A percentile compares a stretch with the other conserved stretches of the same genome.
Evolutionary conservation across 2,797 vertebrate genomes (phyloP).

Genomic region (Bradypus variegatus): DNA sequence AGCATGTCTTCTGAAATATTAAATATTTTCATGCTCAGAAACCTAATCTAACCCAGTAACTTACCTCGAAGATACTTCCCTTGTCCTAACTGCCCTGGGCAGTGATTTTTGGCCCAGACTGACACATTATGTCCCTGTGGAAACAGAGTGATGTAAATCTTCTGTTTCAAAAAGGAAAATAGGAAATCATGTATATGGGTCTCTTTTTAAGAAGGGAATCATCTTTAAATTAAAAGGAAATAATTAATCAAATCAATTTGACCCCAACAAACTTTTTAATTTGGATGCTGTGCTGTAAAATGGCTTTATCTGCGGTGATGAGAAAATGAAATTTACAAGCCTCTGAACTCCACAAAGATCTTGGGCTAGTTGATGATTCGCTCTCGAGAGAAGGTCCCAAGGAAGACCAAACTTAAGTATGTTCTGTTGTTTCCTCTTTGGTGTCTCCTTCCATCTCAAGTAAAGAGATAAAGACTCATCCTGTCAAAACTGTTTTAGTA

Average conservation of each 20-base stretch:
- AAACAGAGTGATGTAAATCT: background rate
- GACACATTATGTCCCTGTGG: background rate
- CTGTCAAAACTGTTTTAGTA: background rate
- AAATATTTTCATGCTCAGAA: background rate
- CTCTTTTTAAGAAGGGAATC: background rate
- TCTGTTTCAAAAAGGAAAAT: background rate
- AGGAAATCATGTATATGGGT: background rate
- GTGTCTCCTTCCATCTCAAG: background rate
- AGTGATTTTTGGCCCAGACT: background rate
- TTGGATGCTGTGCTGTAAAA: background rate
- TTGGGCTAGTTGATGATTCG: too few species aligned
- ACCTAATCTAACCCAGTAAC: background rate
- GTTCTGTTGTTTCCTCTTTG: background rate
- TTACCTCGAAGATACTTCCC: background rate
- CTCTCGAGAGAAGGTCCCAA: background rate
- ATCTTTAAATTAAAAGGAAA: background rate
- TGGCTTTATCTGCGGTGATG: background rate
- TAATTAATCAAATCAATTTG: background rate
- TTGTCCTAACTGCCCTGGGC: background rate
- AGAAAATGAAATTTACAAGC: background rate
- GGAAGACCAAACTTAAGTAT: background rate
- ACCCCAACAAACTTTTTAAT: background rate
- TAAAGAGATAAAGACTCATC: background rate
- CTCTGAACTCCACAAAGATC: background rate
- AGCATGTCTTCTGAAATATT: background rate